These are phyloP conservation scores for Nasua narica DNA, from an alignment of 2,797 vertebrate genomes.

Conservation along the genomic window DNA sequence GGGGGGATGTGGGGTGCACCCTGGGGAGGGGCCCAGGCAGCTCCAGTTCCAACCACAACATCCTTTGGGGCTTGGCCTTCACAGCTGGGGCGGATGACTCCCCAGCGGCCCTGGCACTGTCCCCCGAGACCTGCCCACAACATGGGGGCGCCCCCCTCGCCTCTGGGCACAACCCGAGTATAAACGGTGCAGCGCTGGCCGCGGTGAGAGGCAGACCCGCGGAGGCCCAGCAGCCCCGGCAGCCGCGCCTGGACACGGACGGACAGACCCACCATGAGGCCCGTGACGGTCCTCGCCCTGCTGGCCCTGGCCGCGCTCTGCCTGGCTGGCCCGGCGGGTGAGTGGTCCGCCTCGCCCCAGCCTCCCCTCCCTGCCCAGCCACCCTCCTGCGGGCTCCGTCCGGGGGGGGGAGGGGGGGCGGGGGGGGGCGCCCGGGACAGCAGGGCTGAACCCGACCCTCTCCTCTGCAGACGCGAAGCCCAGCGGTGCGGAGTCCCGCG, in stretches of 20 bases:
- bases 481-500: background rate
- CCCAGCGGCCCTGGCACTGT: constrained; percentile 70
- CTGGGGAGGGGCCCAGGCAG: background rate
- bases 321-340: constrained; percentile 74
- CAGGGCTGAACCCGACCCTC: background rate
- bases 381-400: background rate
- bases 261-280: constrained; percentile 72
- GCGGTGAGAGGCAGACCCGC: background rate
- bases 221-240: background rate
- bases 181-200: constrained; percentile 58
- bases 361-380: background rate
- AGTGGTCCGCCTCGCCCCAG: fast-evolving
- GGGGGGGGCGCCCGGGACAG: background rate
- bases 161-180: constrained; percentile 42
- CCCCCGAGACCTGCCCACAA: background rate
- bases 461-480: constrained; percentile 62
- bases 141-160: background rate
- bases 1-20: background rate
- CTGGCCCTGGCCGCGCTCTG: constrained; percentile 71
- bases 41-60: constrained; percentile 43
- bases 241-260: background rate
- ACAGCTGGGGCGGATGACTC: constrained; percentile 57
- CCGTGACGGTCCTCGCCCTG: constrained; percentile 38
- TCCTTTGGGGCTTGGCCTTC: constrained; percentile 63
- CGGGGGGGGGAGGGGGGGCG: background rate